Evolutionary conservation across 1,140 invertebrate genomes (phyloP), one percentile per base, ranked within the genome.

Genomic region (Saccostrea cuccullata): DNA sequence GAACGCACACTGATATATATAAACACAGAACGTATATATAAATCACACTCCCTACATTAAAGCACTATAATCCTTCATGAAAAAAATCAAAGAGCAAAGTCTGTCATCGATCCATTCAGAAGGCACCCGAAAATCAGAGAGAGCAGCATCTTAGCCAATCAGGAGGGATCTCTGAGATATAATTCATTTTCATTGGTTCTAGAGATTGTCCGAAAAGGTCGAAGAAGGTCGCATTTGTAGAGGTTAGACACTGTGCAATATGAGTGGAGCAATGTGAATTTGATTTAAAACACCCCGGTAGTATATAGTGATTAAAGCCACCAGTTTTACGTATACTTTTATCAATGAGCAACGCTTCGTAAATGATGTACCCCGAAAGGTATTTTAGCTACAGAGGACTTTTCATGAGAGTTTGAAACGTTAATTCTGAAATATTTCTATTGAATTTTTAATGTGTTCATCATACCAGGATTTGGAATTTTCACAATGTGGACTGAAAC

Each of bases 101-200:
- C 60, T 67, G 60, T 67, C 60, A 67, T 67, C 26, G 70, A 77
- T 36, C 70, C 70, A 36, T 77, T 77, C 70, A 77, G 70, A 77
- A 11, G 70, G 70, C 70, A 77, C 15, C 70, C 70, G 70, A 77
- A 30, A 12, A 77, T 77, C 70, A 77, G 70, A 77, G 70, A 77
- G 70, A 77, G 70, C 70, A 77, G 11, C 5, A 26, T 36, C 23
- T 77, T 26, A 30, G 26, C 70, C 70, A 77, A 77, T 77, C 70
- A 17, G 8, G 11, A 30, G 70, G 8, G 26, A 36, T 26, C 70
- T 77, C 70, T 36, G 70, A 30, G 70, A 77, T 77, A 30, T 77
- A 13, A 30, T 77, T 77, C 23, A 26, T 36, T 77, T 77, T 77
- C 26, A 77, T 77, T 77, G 70, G 70, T 77, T 77, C 30, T 12